Base-by-base conservation (phyloP, 1,140 invertebrate species). In the Belonocnema kinseyi region DNA sequence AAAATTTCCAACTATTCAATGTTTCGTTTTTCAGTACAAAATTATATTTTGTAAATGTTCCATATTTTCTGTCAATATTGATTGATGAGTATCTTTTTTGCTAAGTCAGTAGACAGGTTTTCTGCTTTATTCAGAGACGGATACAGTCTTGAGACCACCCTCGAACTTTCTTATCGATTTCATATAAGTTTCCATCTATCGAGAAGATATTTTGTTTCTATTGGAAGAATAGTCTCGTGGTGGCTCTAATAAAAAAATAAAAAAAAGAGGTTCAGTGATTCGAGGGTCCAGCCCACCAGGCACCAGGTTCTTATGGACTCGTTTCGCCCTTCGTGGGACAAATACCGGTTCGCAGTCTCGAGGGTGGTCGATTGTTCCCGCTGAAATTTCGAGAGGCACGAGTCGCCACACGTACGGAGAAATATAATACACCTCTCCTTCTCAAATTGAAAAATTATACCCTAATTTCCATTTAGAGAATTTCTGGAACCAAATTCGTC, bases 281-380 rank as follows among this genome's bases (percentile, higher is more conserved):
- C 19, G 40, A 46, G 7, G 8, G 7, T 58, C 19, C 11, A 21
- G 12, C 56, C 17, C 56, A 58, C 56, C 56, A 58, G 56, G 56
- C 56, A 58, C 56, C 56, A 58, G 56, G 56, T 58, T 58, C 56
- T 21, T 58, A 10, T 46, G 40, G 40, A 46, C 40, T 46, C 40
- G 10, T 46, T 46, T 46, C 10, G 56, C 56, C 56, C 56, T 58
- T 26, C 56, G 56, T 58, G 56, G 56, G 56, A 58, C 56, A 46
- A 74, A 58, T 46, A 54, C 33, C 73, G 21, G 33, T 61, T 50
- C 52, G 53, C 21, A 40, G 56, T 50, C 10, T 54, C 53, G 74
- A 76, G 79, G 73, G 73, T 79, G 75, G 80, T 54, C 74, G 72
- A 80, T 83, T 76, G 78, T 77, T 80, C 66, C 74, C 66, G n/a